These are phyloP conservation scores for Himalopsyche anomala DNA, from an alignment of 2,888 invertebrate species.

Conservation along the genomic window DNA sequence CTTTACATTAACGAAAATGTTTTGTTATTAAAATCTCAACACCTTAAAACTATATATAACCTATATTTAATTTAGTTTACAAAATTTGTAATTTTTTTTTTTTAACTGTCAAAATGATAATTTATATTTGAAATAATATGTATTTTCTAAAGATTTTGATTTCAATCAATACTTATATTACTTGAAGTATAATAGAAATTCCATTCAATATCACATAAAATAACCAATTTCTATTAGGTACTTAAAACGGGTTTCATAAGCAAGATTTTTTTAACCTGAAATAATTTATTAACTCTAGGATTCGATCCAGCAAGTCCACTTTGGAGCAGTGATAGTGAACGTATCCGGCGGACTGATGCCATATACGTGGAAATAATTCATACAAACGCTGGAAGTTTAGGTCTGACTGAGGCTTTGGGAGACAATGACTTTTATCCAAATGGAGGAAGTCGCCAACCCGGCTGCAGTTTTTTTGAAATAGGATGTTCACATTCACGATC, in stretches of 20 bases:
- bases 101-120: no score
- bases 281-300: slow-evolving; percentile 25
- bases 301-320: slow-evolving; percentile 61
- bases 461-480: slow-evolving; percentile 48
- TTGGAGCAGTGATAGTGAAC: slow-evolving; percentile 52
- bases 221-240: no score
- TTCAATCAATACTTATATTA: no score
- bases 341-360: slow-evolving; percentile 58
- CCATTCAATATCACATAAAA: no score
- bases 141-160: no score
- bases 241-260: neutral
- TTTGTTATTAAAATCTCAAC: no score
- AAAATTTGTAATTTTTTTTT: no score
- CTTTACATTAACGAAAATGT: no score
- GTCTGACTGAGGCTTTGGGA: slow-evolving; percentile 40
- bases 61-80: no score
- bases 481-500: slow-evolving; percentile 57
- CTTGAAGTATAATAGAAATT: no score
- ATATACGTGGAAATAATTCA: slow-evolving; percentile 61
- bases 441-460: slow-evolving; percentile 53
- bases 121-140: no score
- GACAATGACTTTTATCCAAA: slow-evolving; percentile 59
- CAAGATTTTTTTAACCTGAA: neutral
- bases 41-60: no score
- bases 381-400: slow-evolving; percentile 52